phyloP scores from a whole-genome alignment of 1,140 invertebrate genomes.

The Phthorimaea operculella region DNA sequence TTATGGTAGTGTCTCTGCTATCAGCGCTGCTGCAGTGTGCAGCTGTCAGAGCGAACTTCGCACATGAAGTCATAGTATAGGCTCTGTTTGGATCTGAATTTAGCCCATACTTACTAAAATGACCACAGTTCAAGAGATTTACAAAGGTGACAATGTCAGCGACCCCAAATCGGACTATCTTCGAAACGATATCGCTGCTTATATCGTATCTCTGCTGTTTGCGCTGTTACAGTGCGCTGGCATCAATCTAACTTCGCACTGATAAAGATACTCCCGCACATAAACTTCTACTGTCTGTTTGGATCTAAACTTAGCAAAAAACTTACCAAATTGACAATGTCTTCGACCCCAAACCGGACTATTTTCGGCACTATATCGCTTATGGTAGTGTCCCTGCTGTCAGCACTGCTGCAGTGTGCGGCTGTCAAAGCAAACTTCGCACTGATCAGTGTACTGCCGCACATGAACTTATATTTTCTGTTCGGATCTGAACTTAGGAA shows the following conservation, averaged over 20 bases:
- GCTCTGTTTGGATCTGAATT: too few species aligned
- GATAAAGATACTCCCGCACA: not conserved
- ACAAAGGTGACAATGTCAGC: too few species aligned
- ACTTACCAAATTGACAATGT: too few species aligned
- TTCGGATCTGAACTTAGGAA: slow-evolving; percentile 12
- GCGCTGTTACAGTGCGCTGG: too few species aligned
- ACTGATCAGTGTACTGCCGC: slow-evolving; percentile 24
- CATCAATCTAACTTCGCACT: too few species aligned
- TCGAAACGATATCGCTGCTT: too few species aligned
- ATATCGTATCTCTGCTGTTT: too few species aligned
- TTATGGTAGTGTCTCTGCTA: not conserved
- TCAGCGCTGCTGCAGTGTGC: not conserved
- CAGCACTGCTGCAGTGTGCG: slow-evolving; percentile 15
- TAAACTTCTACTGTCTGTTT: not conserved
- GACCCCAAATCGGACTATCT: too few species aligned
- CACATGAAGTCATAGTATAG: too few species aligned
- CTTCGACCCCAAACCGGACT: slow-evolving; percentile 14
- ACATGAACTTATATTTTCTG: slow-evolving; percentile 20
- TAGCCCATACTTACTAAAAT: too few species aligned
- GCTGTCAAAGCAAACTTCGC: slow-evolving; percentile 16
- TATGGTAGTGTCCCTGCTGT: too few species aligned
- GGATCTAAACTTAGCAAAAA: slow-evolving; percentile 12
- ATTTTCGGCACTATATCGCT: slow-evolving; percentile 11
- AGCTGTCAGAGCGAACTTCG: not conserved
- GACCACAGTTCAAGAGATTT: too few species aligned